A percentile compares a stretch with the other conserved stretches of the same genome.
phyloP scores from a whole-genome alignment of 2,888 invertebrate genomes.

The Gryllus longicercus region DNA sequence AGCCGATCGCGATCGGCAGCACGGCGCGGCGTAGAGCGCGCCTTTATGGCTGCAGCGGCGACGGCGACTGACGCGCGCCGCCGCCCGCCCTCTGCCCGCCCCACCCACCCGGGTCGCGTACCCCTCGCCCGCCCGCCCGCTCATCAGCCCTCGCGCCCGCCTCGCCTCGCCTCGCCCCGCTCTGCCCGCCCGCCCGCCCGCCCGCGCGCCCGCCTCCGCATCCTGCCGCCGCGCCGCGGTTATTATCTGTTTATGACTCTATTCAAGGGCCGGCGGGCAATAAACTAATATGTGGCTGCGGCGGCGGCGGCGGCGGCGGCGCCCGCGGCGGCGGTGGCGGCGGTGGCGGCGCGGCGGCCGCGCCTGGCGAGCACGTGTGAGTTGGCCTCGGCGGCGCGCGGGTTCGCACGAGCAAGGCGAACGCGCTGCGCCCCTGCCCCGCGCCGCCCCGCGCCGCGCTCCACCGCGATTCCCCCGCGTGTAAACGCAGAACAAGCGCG shows the following conservation, averaged over 20 bases:
- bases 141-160: too few relatives aligned
- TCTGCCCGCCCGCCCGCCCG: constrained; percentile 21
- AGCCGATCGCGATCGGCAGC: background rate
- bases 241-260: constrained; percentile 34
- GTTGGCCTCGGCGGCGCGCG: background rate
- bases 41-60: background rate
- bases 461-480: too few relatives aligned
- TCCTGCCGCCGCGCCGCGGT: constrained; percentile 31
- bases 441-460: background rate
- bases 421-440: background rate
- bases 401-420: background rate
- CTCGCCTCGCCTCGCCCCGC: too few relatives aligned
- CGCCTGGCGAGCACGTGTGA: constrained; percentile 24
- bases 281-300: constrained; percentile 32
- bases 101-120: constrained; percentile 11
- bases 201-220: constrained; percentile 27
- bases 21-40: too few relatives aligned
- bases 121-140: constrained; percentile 23
- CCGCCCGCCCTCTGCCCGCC: constrained; percentile 12
- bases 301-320: background rate
- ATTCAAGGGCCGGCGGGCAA: constrained; percentile 29
- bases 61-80: background rate
- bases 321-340: constrained; percentile 4
- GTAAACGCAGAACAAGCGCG: too few relatives aligned
- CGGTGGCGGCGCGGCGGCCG: background rate